These are phyloP conservation scores for Folsomia candida DNA, from an alignment of 2,888 invertebrate species.

Conservation along the genomic window DNA sequence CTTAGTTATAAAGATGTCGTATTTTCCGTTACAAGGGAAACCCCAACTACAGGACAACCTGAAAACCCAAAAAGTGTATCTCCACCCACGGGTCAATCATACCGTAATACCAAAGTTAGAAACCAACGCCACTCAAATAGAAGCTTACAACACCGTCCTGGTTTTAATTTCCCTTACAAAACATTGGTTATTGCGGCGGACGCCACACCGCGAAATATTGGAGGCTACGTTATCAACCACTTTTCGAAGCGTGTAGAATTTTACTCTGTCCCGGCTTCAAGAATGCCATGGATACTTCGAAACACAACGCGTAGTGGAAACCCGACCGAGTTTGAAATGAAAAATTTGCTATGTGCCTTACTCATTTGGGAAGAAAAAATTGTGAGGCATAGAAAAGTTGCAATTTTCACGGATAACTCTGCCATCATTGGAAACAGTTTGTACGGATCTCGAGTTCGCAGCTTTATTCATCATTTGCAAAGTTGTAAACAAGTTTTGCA, in stretches of 20 bases:
- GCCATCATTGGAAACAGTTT: conserved; percentile 6
- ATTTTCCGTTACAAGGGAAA: background rate
- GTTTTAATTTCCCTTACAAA: conserved; percentile 60
- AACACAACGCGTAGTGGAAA: conserved; percentile 3
- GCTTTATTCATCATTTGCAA: conserved; percentile 17
- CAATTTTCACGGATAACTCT: conserved; percentile 28
- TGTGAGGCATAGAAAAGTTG: conserved; percentile 16
- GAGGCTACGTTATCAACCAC: conserved; percentile 28
- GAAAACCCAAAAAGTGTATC: background rate
- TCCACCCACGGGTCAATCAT: background rate
- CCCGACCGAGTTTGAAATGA: conserved; percentile 29
- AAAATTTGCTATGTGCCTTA: conserved; percentile 27
- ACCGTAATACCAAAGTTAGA: background rate
- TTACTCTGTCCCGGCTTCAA: conserved; percentile 18
- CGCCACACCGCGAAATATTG: conserved; percentile 21
- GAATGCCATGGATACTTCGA: conserved; percentile 19
- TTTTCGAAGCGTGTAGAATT: conserved; percentile 19
- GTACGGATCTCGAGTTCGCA: conserved; percentile 6
- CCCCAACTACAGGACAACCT: background rate
- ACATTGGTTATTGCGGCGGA: conserved; percentile 56
- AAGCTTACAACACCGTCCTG: background rate
- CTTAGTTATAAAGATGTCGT: background rate
- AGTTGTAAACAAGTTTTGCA: conserved; percentile 12
- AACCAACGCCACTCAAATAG: background rate
- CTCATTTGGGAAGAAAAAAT: conserved; percentile 21